Conservation (phyloP, 2,888 invertebrate species). For the Gryllus longicercus region DNA sequence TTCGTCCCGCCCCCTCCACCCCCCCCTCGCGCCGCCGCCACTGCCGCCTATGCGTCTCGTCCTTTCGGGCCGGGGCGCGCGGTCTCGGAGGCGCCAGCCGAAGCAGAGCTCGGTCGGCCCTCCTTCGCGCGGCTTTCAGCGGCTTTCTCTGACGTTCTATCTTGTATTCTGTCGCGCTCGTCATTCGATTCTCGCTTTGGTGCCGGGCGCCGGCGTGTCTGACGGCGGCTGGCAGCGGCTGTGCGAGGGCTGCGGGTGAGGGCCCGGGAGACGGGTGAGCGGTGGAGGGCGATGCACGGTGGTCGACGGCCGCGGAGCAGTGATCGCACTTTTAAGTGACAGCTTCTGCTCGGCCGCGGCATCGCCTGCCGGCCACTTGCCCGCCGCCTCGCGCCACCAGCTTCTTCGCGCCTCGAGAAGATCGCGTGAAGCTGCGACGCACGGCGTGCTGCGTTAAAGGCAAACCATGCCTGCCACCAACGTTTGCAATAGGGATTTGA, state of each 20-base stretch:
- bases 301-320: not conserved
- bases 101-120: not conserved
- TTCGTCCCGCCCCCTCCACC: not conserved
- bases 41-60: no score
- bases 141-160: not conserved
- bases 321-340: constrained; percentile 2
- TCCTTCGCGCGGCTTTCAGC: not conserved
- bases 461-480: no score
- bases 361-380: not conserved
- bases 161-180: constrained; percentile 11
- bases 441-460: no score
- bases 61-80: no score
- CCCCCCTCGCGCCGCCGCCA: no score
- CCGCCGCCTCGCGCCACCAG: not conserved
- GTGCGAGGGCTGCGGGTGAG: no score
- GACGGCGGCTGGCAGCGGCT: no score
- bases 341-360: not conserved
- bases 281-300: not conserved
- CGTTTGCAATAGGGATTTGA: no score
- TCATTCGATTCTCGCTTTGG: not conserved
- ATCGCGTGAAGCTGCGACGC: no score
- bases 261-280: not conserved
- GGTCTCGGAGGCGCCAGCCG: no score
- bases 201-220: not conserved
- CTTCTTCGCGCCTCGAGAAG: no score